These are phyloP conservation scores for Gallinago stenura DNA, from an alignment of 2,797 vertebrate genomes.

Conservation along the genomic window DNA sequence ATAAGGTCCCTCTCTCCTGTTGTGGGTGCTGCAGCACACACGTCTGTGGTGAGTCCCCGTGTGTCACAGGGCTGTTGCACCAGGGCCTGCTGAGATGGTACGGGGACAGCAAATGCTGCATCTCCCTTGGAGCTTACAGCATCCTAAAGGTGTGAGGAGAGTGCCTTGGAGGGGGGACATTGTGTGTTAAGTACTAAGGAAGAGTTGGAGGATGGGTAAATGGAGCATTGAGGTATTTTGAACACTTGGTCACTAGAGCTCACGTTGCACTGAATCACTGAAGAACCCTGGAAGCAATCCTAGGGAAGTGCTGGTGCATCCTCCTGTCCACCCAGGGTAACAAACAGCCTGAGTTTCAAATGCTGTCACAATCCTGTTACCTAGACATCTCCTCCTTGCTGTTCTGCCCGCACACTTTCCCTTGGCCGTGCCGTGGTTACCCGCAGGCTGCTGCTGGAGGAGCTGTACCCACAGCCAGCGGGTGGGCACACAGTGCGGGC, in stretches of 20 bases:
- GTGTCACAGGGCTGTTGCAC: constrained; percentile 29
- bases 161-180: not conserved
- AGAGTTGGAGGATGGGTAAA: not conserved
- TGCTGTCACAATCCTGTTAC: not conserved
- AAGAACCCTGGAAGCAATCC: not conserved
- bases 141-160: not conserved
- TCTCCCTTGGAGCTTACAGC: not conserved
- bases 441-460: not conserved
- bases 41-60: constrained; percentile 44
- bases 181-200: not conserved
- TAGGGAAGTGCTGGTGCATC: not conserved
- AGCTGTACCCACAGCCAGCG: constrained; percentile 19
- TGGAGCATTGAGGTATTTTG: not conserved
- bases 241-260: not conserved
- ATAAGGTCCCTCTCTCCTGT: not conserved
- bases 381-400: not conserved
- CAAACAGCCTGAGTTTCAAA: not conserved
- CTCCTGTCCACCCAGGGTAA: not conserved
- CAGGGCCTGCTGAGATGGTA: not conserved
- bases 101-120: not conserved
- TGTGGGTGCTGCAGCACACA: constrained; percentile 14
- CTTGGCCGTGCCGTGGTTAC: constrained; percentile 5
- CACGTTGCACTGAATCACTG: not conserved
- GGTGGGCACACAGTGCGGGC: not conserved
- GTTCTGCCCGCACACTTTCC: not conserved